phyloP scores from a whole-genome alignment of 2,888 invertebrate genomes.

The Aporophyla nigra region DNA sequence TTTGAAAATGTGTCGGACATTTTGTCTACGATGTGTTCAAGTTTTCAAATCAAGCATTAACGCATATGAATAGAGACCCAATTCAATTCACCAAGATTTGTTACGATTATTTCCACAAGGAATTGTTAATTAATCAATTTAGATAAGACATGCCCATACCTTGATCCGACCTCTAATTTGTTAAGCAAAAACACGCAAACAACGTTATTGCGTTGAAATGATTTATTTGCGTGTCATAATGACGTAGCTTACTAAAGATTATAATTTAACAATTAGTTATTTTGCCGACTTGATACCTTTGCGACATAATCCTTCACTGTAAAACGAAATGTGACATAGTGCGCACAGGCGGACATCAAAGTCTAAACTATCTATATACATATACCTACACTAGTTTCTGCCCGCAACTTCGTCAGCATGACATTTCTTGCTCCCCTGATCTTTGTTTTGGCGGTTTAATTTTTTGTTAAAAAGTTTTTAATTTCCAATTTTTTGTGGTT shows the following conservation, averaged over 20 bases:
- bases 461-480: no score
- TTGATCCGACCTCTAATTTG: constrained; percentile 5
- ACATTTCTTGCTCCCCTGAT: no score
- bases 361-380: not conserved
- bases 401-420: no score
- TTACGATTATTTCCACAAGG: not conserved
- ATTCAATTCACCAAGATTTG: not conserved
- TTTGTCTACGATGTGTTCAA: not conserved
- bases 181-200: not conserved
- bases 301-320: not conserved
- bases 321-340: not conserved
- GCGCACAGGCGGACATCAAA: not conserved
- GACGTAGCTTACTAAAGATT: not conserved
- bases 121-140: not conserved
- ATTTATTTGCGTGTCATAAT: constrained; percentile 1
- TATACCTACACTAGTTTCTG: no score
- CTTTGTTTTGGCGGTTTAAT: no score
- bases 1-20: no score
- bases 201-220: not conserved
- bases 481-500: no score
- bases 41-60: not conserved
- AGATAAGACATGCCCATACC: constrained; percentile 4
- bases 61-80: not conserved
- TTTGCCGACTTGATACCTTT: not conserved
- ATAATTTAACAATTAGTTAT: not conserved